Evolutionary conservation across 2,888 invertebrate species (phyloP), one percentile per base, ranked within the genome.

Genomic region (Sarcophaga rosellei): DNA sequence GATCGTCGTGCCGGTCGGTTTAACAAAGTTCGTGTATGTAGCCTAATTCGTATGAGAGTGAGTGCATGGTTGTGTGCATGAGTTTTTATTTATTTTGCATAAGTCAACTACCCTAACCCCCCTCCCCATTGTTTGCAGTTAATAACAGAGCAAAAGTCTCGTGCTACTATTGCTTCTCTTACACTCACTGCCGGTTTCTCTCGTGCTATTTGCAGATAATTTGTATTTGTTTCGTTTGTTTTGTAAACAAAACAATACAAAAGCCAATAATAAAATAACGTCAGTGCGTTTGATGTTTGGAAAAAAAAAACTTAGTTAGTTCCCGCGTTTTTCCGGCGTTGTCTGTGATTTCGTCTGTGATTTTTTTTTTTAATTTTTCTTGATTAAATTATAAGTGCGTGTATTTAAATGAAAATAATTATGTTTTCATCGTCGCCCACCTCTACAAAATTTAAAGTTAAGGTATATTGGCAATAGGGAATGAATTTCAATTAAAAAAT

Each of bases 361-460:
- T 35, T 35, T 35, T 35, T 10, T 35, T 35, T 35, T 35, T 35
- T 35, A 35, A 35, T 35, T 10, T 35, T 35, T 47, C 57, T 17
- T 69, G 63, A 70, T 45, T 23, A 66, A 57, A 57, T 74, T 63
- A 25, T 44, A 69, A 72, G 75, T 76, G 35, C 47, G 66, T 81
- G 44, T 59, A 78, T 73, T 25, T 53, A 75, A 62, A 23, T 81
- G 68, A 82, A 81, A 85, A 85, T 45, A 77, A 81, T 73, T 87
- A 91, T 92, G 92, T 91, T 91, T 88, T 90, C 91, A 75, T 89
- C 90, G 53, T 62, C 84, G 11, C 63, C 86, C 63, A 75, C 77
- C 59, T 57, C 35, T 77, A 81, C 89, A 85, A 92, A 90, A 89
- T 89, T 90, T 72, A 91, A 91, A 89, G 89, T 90, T 59, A 91